Percentiles rank a stretch among this genome's conserved stretches.
These are phyloP conservation scores for Papilio protenor DNA, from an alignment of 2,888 invertebrate species.

Conservation along the genomic window DNA sequence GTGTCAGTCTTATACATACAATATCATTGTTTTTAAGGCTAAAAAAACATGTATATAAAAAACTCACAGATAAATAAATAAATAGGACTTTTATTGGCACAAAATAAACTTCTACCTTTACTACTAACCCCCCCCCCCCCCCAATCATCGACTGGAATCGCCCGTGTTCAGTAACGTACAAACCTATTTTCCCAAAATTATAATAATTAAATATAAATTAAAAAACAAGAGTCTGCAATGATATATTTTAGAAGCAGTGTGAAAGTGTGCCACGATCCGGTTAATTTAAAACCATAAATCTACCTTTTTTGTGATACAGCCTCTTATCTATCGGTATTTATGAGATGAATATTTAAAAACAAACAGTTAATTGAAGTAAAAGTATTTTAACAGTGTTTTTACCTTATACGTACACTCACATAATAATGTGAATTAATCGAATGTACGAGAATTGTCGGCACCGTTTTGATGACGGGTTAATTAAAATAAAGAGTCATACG, in stretches of 20 bases:
- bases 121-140: too few relatives aligned
- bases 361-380: constrained; percentile 10
- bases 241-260: not conserved
- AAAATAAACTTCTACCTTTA: too few relatives aligned
- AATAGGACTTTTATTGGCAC: too few relatives aligned
- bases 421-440: constrained; percentile 5
- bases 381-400: constrained; percentile 3
- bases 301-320: not conserved
- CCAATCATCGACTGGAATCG: too few relatives aligned
- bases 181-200: too few relatives aligned
- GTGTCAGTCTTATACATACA: too few relatives aligned
- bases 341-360: not conserved
- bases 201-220: not conserved
- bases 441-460: not conserved
- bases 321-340: not conserved
- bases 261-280: not conserved
- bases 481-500: constrained; percentile 21
- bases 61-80: too few relatives aligned
- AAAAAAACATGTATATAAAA: too few relatives aligned
- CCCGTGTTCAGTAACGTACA: too few relatives aligned
- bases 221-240: too few relatives aligned
- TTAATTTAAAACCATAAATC: not conserved
- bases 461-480: constrained; percentile 19
- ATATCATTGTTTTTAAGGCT: too few relatives aligned
- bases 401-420: constrained; percentile 2